A percentile compares a stretch with the other conserved stretches of the same genome.
phyloP scores from a whole-genome alignment of 1,140 invertebrate genomes.

The Diprion similis region DNA sequence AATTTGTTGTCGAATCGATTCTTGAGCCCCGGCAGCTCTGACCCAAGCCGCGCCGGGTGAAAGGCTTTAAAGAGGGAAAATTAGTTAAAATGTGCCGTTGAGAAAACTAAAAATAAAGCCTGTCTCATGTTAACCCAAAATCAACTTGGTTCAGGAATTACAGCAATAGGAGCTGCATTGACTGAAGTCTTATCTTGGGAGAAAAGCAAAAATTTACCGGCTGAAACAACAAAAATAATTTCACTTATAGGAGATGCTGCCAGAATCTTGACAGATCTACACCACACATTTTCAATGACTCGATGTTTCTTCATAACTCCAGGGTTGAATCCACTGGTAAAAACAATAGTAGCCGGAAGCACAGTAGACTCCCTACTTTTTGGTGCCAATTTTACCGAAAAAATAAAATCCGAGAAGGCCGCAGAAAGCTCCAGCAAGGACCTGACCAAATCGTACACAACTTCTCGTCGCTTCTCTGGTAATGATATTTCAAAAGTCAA shows the following conservation, averaged over 20 bases:
- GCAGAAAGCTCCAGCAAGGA: conserved; percentile 21
- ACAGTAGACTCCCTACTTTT: conserved; percentile 15
- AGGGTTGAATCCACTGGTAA: conserved; percentile 15
- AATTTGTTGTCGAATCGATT: no score
- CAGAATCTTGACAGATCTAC: conserved; percentile 20
- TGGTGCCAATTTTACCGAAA: no score
- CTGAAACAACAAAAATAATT: not conserved
- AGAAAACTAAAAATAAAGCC: not conserved
- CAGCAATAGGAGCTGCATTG: not conserved
- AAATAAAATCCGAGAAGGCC: conserved; percentile 17
- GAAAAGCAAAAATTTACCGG: not conserved
- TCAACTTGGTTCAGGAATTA: not conserved
- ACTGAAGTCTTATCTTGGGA: not conserved
- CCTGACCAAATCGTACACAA: conserved; percentile 10
- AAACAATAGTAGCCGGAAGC: conserved; percentile 12
- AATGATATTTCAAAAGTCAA: not conserved
- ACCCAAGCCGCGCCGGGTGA: no score
- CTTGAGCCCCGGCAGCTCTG: no score
- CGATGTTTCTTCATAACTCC: conserved; percentile 17
- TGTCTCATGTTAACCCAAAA: not conserved
- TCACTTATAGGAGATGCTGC: not conserved
- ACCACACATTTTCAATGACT: conserved; percentile 16
- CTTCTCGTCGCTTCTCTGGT: not conserved
- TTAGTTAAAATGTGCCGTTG: no score
- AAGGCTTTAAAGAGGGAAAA: no score